Conservation (phyloP, 2,888 invertebrate species). For the Glyphotaelius pellucidus region DNA sequence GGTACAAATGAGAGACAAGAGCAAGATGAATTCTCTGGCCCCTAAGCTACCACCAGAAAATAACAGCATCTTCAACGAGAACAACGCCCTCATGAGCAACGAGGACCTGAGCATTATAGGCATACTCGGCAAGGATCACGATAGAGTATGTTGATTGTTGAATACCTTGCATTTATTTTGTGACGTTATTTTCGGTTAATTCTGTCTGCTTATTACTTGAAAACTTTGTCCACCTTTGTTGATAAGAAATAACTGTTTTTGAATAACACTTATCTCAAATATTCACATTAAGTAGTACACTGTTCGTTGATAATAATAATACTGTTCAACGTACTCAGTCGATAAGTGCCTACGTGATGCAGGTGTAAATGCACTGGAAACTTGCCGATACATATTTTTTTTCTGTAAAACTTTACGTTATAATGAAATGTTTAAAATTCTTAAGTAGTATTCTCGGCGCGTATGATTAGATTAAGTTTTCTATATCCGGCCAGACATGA, state of each 20-base stretch:
- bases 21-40: constrained; percentile 65
- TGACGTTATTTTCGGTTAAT: neutral
- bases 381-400: neutral
- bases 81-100: constrained; percentile 68
- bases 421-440: neutral
- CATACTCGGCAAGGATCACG: constrained; percentile 76
- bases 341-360: neutral
- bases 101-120: constrained; percentile 76
- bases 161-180: neutral
- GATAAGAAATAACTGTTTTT: neutral
- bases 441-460: neutral
- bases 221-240: neutral
- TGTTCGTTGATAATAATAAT: neutral
- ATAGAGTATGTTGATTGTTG: constrained; percentile 73
- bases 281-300: neutral
- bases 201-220: neutral
- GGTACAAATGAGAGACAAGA: constrained; percentile 55
- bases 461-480: constrained; percentile 24
- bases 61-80: constrained; percentile 56
- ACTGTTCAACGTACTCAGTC: neutral
- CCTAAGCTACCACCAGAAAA: constrained; percentile 25
- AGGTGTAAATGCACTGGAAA: constrained; percentile 2
- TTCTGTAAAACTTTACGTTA: neutral
- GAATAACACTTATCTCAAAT: neutral
- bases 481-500: constrained; percentile 34